Base-by-base conservation (phyloP, 2,113 vertebrate genomes). In the Gymnorhina tibicen region DNA sequence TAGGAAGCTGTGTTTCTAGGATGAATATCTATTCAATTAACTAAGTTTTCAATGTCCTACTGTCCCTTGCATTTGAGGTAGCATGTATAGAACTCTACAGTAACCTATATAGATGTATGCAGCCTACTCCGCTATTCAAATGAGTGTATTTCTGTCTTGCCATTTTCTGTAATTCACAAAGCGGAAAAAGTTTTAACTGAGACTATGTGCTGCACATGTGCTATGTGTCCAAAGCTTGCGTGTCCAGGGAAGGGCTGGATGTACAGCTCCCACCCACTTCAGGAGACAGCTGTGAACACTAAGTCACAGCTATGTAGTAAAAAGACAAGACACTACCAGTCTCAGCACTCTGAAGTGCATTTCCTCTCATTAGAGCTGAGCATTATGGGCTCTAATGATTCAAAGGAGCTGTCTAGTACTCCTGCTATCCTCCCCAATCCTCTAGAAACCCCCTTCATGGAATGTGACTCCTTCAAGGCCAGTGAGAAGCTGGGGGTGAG, bases 161-260 rank as follows among this genome's bases (percentile, higher is more conserved):
- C 6, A 58, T 81, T 69, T 41, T 69, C 55, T 32, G 23, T 56
- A 85, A 15, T 4, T 64, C 64, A 41, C 18, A 42, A 70, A 78
- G 46, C 7, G 11, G 24, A 22, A 32, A 59, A 59, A 15, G 24
- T 26, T 60, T 79, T n/a, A 56, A 33, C 15, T 37, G 41, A 79
- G 60, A 23, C n/a, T 35, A 4, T 7, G 16, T 52, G 37, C 27
- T 82, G 15, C 11, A 41, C 18, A 32, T 0, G 0, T 41, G 11
- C 13, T 77, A 14, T 28, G 10, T 64, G n/a, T 7, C 60, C 50
- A 74, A 56, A 82, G 16, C 30, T 56, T 28, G 3, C 11, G 33
- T 28, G 27, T 23, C 24, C 46, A 33, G 14, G n/a, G 46, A 42
- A 70, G 42, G 20, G 24, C 66, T 88, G 55, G 12, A 32, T 39